Base-by-base conservation (phyloP, 1,140 invertebrate species). In the Scaptomyza graminum region DNA sequence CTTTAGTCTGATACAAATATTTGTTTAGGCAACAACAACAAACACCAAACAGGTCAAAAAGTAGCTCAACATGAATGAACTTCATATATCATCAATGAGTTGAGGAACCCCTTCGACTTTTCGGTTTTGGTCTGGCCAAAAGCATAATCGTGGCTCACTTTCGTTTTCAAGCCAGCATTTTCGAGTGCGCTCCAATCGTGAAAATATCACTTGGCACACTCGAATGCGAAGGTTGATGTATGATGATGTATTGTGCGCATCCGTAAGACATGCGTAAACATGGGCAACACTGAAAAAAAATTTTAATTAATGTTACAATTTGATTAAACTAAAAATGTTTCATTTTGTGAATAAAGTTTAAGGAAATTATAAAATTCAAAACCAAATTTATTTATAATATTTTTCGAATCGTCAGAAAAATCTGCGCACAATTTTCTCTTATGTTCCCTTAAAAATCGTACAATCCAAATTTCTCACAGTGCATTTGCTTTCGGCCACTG, bases 151-250 rank as follows among this genome's bases (percentile, higher is more conserved):
- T 87, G 83, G 83, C 75, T 88, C 83, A 87, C 83, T 87, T 87
- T 87, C 83, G 83, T 74, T 88, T 87, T 83, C 68, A 57, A 73
- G 65, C 52, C 83, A 78, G 47, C 65, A 46, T 52, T 52, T 65
- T 87, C 49, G 74, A 88, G 82, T 76, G 76, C 68, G 83, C 83
- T 87, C 79, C 83, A 87, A 82, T 87, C 79, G 83, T 87, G 83
- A 88, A 87, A 88, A 87, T 85, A 88, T 82, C 82, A 85, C 82
- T 85, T 85, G 82, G 78, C 74, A 72, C 60, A 88, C 83, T 87
- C 69, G 39, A 16, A n/a, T n/a, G 12, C 68, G 83, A 87, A 87
- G 83, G 83, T 83, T 87, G 64, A 74, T 81, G 64, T 49, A 28
- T 61, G 83, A 79, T 87, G 64, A 74, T 81, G 64, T 49, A 28